Evolutionary conservation across 2,113 vertebrate genomes (phyloP), one percentile per base, ranked within the genome.

Genomic region (Grammomys surdaster): DNA sequence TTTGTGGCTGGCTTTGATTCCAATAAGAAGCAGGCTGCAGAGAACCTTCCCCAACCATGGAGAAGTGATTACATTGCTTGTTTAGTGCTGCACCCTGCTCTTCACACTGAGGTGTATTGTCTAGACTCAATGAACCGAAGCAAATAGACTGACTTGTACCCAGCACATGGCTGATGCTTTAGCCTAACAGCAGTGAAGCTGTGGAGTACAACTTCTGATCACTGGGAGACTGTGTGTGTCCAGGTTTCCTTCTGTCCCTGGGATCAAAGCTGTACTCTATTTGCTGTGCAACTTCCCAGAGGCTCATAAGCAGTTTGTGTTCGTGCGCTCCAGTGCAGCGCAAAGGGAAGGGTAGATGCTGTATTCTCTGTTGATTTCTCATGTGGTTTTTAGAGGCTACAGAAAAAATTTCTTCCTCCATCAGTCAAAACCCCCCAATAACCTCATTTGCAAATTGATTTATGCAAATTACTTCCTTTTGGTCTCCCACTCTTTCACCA

Each of bases 101-200:
- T 76, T 76, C 63, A 85, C 78, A 92, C 77, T 94, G 58, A 89
- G 67, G 51, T 93, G 85, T 94, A 43, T 92, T 95, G 93, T 97
- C 84, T 95, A 43, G 88, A 67, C 82, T 96, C 58, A 85, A 75
- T 81, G 92, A 97, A 93, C 77, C n/a, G 65, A 54, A 96, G 92
- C 75, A 85, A 88, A 91, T n/a, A 93, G 91, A 75, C 69, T 26
- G 19, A 80, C 28, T 72, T 20, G 13, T 43, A 78, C 43, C 46
- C 46, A 87, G 94, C 56, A 20, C 75, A 14, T 7, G 84, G 82
- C 73, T 84, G 73, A 95, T 65, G 54, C 54, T n/a, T 94, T 95
- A 93, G 78, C 73, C 78, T 70, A 92, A 95, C 58, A 85, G 80
- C 75, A 88, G n/a, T 73, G 26, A 94, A 94, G 77, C 89, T 95